A percentile compares a stretch with the other conserved stretches of the same genome.
Conservation (phyloP, 2,113 vertebrate genomes). For the Protomyctophum bolini region DNA sequence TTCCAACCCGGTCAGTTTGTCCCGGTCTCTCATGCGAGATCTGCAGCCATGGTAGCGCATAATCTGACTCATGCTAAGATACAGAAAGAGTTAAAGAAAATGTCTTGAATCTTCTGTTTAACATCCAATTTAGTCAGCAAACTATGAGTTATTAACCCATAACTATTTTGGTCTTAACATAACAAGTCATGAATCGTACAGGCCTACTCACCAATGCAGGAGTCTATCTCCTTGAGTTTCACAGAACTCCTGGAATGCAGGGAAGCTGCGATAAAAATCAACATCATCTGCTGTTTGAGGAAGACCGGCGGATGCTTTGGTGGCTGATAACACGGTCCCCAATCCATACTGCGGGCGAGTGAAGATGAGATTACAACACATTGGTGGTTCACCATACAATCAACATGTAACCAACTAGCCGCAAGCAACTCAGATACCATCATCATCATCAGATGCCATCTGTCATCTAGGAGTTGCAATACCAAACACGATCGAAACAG, state of each 20-base stretch:
- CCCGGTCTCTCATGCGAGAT: constrained; percentile 82
- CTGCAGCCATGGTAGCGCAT: constrained; percentile 94
- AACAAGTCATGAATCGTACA: not conserved
- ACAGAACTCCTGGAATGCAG: constrained; percentile 89
- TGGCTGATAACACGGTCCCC: constrained; percentile 86
- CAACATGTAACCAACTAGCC: too few relatives aligned
- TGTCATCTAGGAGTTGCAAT: too few relatives aligned
- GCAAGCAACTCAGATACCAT: too few relatives aligned
- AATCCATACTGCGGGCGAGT: constrained; percentile 85
- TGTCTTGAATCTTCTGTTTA: too few relatives aligned
- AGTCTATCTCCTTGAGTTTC: constrained; percentile 85
- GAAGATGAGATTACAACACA: not conserved
- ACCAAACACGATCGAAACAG: too few relatives aligned
- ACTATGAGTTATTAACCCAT: not conserved
- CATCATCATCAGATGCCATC: too few relatives aligned
- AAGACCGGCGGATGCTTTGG: constrained; percentile 86
- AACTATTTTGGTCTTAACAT: too few relatives aligned
- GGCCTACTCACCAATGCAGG: constrained; percentile 82
- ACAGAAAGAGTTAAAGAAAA: constrained; percentile 21
- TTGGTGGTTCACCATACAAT: too few relatives aligned
- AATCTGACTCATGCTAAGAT: constrained; percentile 89
- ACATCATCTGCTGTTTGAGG: constrained; percentile 92
- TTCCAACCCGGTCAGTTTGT: constrained; percentile 87
- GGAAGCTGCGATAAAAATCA: constrained; percentile 95
- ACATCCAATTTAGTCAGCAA: not conserved